Base-by-base conservation (phyloP, 2,888 invertebrate species). In the Aphelenchoides bicaudatus region DNA sequence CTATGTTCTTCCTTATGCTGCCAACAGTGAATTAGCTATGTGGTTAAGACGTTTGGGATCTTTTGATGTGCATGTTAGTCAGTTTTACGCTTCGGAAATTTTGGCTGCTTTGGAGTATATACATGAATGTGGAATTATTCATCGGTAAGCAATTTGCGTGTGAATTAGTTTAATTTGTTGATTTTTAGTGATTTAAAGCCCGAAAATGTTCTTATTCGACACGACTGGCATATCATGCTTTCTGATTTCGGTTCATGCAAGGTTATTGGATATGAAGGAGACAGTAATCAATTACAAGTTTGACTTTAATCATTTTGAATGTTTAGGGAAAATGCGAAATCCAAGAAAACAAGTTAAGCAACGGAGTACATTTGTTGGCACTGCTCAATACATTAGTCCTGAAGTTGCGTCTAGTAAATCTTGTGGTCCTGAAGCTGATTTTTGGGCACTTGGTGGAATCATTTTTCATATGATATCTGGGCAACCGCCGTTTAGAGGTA, bases 361-460 rank as follows among this genome's bases (percentile, higher is more conserved):
- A 3, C 58, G 75, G 0, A 67, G 72, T 1, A 84, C 84, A 8
- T 96, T 98, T 82, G 96, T 96, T 13, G 98, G 98, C 50, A 98
- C 96, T 10, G 94, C 98, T 1, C 94, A 96, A 80, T 98, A 96
- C 81, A 93, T 99, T 0, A 93, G 93, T 57, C 98, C 98, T 2
- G 98, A 99, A 83, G 85, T 96, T 63, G 83, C 98, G 51, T 88
- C 78, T 21, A 80, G 81, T 39, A 63, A 66, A 25, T 56, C 64
- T 13, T 68, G 74, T 16, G 70, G 74, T 21, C 59, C 66, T 29
- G 72, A 66, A 71, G 73, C 90, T 13, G 98, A 99, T 82, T 83
- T 96, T 58, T 99, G 98, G 98, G 96, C 96, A 0, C 83, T 92
- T 46, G 98, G 96, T 28, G 69, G 67, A 25, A 74, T 77, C 31